Percentiles rank a stretch among this genome's conserved stretches.
Conservation (phyloP, 2,113 vertebrate genomes). For the Otis tarda region DNA sequence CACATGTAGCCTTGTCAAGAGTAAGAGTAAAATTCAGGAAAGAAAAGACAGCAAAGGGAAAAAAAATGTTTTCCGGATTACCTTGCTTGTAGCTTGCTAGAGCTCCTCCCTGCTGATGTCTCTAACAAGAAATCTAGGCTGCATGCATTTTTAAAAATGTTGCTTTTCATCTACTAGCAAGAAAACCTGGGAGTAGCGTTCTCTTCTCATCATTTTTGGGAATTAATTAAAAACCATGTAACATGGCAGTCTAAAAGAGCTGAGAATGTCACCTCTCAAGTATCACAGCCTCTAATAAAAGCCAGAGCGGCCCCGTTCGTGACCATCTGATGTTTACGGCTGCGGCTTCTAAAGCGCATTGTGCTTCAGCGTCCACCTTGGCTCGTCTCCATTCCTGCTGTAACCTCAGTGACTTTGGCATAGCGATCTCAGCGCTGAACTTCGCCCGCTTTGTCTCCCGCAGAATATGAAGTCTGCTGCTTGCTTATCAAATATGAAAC, state of each 20-base stretch:
- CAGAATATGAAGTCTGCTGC: conserved; percentile 15
- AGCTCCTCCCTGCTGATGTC: background rate
- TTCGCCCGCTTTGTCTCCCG: background rate
- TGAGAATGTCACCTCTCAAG: background rate
- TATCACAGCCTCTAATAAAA: background rate
- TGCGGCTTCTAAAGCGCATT: background rate
- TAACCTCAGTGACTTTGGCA: conserved; percentile 32
- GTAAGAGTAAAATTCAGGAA: background rate
- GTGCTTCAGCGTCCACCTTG: conserved; percentile 2
- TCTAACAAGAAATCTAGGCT: conserved; percentile 5
- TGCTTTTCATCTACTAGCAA: background rate
- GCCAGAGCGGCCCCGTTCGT: background rate
- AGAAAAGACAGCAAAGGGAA: background rate
- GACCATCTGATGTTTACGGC: conserved; percentile 8
- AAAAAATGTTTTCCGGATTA: background rate
- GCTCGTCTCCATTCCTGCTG: background rate
- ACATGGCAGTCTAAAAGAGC: background rate
- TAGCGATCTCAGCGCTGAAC: background rate
- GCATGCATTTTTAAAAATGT: background rate
- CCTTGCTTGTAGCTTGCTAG: background rate
- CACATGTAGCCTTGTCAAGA: background rate
- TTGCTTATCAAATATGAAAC: conserved; percentile 53
- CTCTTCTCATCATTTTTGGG: background rate
- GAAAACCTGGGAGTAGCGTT: background rate
- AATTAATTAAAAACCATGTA: conserved; percentile 28